A percentile compares a stretch with the other conserved stretches of the same genome.
phyloP scores from a whole-genome alignment of 2,888 invertebrate species.

The Rotaria sp. region DNA sequence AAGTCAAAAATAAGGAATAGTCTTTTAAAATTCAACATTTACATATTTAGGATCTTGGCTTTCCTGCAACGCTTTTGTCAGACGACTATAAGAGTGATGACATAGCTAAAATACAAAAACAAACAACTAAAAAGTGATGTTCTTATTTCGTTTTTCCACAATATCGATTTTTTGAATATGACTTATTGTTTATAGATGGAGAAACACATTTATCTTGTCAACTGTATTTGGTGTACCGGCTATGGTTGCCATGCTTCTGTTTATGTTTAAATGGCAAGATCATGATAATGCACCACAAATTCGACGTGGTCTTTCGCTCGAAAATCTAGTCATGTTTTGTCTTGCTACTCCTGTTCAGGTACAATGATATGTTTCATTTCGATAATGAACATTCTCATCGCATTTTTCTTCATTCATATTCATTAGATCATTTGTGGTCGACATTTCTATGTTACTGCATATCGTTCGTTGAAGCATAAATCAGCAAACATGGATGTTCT shows the following conservation, averaged over 20 bases:
- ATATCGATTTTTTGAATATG: neutral
- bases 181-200: conserved; percentile 62
- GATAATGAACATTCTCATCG: too few relatives aligned
- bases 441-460: conserved; percentile 90
- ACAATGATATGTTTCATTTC: conserved; percentile 30
- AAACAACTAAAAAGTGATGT: neutral
- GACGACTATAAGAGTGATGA: neutral
- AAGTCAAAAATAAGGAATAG: neutral
- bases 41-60: neutral
- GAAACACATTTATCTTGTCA: conserved; percentile 81
- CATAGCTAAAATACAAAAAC: neutral
- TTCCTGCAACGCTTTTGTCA: neutral
- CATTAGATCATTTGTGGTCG: conserved; percentile 69
- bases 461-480: conserved; percentile 77
- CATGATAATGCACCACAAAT: neutral
- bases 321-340: conserved; percentile 83
- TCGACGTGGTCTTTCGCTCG: conserved; percentile 77
- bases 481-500: conserved; percentile 97
- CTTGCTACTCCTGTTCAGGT: conserved; percentile 91
- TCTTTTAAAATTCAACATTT: too few relatives aligned
- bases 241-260: conserved; percentile 89
- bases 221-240: conserved; percentile 86
- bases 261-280: conserved; percentile 63
- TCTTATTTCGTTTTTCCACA: too few relatives aligned
- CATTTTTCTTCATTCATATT: neutral